Evolutionary conservation across 2,888 invertebrate genomes (phyloP).

Genomic region (Ptilodon capucinus): DNA sequence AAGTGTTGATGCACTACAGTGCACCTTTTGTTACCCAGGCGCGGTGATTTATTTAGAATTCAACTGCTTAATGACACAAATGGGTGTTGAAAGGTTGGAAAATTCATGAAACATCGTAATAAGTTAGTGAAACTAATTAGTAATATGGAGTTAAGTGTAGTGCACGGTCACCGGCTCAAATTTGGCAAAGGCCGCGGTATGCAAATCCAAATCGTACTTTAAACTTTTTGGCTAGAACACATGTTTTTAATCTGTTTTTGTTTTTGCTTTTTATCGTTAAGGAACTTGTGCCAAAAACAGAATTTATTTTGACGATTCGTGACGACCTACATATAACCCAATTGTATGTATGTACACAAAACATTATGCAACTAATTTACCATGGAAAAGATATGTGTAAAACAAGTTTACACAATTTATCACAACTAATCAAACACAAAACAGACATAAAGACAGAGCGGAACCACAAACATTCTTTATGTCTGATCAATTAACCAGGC

Average conservation of each 20-base stretch:
- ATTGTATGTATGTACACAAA: too few relatives aligned
- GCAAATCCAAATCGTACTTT: neutral
- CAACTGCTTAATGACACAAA: too few relatives aligned
- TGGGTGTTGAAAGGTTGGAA: too few relatives aligned
- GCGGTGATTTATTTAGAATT: too few relatives aligned
- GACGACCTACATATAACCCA: too few relatives aligned
- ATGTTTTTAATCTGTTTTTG: neutral
- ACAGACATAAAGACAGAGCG: constrained; percentile 1
- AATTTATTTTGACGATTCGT: too few relatives aligned
- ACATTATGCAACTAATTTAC: too few relatives aligned
- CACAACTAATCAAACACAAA: neutral
- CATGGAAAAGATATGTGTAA: too few relatives aligned
- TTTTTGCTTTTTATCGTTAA: neutral
- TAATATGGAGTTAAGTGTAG: neutral
- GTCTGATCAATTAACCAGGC: constrained; percentile 16
- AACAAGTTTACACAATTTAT: neutral
- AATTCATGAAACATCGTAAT: neutral
- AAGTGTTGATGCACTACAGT: too few relatives aligned
- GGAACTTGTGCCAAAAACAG: neutral
- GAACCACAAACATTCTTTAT: constrained; percentile 13
- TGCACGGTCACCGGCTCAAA: neutral
- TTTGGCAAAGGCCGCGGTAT: neutral
- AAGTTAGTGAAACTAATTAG: neutral
- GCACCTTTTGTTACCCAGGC: too few relatives aligned
- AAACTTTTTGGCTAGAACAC: neutral